These are phyloP conservation scores for Podabrus alpinus DNA, from an alignment of 2,888 invertebrate species.

Conservation along the genomic window DNA sequence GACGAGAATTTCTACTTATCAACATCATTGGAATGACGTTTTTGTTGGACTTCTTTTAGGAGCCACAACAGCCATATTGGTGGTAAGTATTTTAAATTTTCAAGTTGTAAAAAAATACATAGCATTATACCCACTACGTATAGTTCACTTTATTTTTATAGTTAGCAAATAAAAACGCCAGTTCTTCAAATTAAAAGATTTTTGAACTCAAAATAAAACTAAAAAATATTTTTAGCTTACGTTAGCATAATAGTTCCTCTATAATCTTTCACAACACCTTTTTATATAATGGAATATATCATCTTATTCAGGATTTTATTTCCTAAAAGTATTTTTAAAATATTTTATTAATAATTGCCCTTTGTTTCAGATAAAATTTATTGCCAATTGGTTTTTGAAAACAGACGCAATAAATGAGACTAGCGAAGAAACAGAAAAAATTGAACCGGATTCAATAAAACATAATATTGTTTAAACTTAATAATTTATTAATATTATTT, in stretches of 20 bases:
- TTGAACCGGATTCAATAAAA: background rate
- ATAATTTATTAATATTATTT: background rate
- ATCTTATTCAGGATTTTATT: background rate
- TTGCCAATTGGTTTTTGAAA: background rate
- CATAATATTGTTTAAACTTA: background rate
- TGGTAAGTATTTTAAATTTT: constrained; percentile 59
- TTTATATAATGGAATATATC: background rate
- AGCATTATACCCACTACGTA: background rate
- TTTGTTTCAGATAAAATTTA: background rate
- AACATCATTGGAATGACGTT: constrained; percentile 98
- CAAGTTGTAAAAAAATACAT: background rate
- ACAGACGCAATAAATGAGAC: background rate
- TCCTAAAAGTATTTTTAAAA: background rate
- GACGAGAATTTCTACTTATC: constrained; percentile 91
- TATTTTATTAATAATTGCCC: background rate
- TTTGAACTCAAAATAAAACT: background rate
- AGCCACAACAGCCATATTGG: constrained; percentile 65
- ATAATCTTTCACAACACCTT: background rate
- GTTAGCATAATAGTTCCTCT: background rate
- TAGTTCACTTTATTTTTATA: background rate
- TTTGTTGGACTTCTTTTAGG: constrained; percentile 79
- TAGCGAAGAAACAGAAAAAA: background rate
- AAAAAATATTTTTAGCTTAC: background rate
- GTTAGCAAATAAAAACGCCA: background rate
- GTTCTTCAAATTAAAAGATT: background rate